Conservation (phyloP, 2,113 vertebrate species). For the Salvelinus namaycush region DNA sequence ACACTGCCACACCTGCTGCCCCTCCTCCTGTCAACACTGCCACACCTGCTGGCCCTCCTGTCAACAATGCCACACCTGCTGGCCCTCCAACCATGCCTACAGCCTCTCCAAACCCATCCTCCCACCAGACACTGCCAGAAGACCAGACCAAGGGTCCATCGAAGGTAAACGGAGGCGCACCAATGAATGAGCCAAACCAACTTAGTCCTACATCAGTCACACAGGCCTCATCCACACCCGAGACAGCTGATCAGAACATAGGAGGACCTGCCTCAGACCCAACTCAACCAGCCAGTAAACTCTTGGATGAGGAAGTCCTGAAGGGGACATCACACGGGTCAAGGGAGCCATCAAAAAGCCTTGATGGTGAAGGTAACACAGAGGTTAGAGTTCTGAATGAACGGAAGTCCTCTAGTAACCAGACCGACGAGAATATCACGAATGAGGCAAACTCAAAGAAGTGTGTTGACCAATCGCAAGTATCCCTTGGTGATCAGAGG, state of each 20-base stretch:
- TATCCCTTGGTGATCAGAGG: rapidly evolving
- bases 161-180: rapidly evolving
- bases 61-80: background rate
- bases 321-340: background rate
- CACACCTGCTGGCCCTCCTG: background rate
- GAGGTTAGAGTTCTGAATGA: no score
- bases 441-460: background rate
- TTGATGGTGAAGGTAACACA: background rate
- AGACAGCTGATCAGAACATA: background rate
- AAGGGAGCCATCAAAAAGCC: background rate
- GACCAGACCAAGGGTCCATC: background rate
- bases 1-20: no score
- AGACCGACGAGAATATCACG: background rate
- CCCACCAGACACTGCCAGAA: rapidly evolving
- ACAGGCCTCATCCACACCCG: background rate
- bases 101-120: background rate
- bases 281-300: background rate
- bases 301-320: background rate
- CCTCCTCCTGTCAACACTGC: background rate
- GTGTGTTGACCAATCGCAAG: background rate
- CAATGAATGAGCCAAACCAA: background rate
- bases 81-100: background rate
- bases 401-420: no score
- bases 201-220: background rate
- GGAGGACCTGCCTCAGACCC: background rate